Evolutionary conservation across 2,888 invertebrate species (phyloP), one percentile per base, ranked within the genome.

Genomic region (Magallana nippona): DNA sequence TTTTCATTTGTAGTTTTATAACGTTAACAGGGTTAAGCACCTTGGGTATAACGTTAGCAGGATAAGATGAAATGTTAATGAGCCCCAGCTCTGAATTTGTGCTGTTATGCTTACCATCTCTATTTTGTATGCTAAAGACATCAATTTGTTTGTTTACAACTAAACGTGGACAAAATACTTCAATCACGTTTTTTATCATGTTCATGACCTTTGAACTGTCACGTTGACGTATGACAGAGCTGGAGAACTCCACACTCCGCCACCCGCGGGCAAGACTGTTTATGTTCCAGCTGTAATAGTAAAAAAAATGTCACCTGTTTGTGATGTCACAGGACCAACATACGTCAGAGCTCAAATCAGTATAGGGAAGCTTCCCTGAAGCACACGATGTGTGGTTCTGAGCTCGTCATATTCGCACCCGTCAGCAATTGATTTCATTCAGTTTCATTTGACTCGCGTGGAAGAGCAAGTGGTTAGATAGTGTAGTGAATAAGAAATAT

Each of bases 151-250:
- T 1, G 79, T 56, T 56, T 11, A 79, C 19, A n/a, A 19, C 57
- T 10, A 55, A n/a, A n/a, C 58, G 77, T 77, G 22, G 44, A 44
- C 44, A 44, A 44, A 44, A 3, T 44, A 8, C 44, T 44, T 44
- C 8, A 5, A 44, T 5, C 44, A 44, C 44, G 44, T 44, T 44
- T 19, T 78, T 44, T 8, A 22, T 17, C 13, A 62, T 63, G 62
- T 81, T 27, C 44, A 62, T 56, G 55, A 57, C 56, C 19, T 17
- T 56, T 77, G 77, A 78, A 57, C 77, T 77, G n/a, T 82, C 10
- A 22, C 58, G 71, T 71, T 71, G 22, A 71, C 71, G 71, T 71
- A 22, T 22, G 32, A 27, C 22, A 13, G 71, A 71, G 15, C 32
- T 22, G 8, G 32, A 22, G 13, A 32, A 27, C 32, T 32, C 71